A percentile compares a stretch with the other conserved stretches of the same genome.
phyloP scores from a whole-genome alignment of 2,888 invertebrate genomes.

The Cephus pulcher region DNA sequence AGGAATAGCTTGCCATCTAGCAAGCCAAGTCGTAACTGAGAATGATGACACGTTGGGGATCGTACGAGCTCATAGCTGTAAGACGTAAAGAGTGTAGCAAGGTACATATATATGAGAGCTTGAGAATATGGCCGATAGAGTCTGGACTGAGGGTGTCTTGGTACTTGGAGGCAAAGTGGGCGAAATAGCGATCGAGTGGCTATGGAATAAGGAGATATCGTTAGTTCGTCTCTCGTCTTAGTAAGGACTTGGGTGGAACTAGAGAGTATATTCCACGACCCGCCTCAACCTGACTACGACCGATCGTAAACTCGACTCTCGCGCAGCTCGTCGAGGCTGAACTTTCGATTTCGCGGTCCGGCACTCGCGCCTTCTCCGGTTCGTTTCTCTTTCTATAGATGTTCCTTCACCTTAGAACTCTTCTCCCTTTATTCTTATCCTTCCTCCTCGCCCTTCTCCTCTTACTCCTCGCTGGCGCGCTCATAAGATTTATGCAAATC shows the following conservation, averaged over 20 bases:
- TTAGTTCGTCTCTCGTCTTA: not conserved
- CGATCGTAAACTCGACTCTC: slow-evolving; percentile 1
- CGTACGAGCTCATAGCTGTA: not conserved
- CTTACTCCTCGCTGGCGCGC: not conserved
- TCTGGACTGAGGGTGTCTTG: not conserved
- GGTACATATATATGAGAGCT: not conserved
- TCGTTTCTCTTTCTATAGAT: slow-evolving; percentile 32
- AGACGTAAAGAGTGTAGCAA: not conserved
- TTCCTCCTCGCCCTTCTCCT: not conserved
- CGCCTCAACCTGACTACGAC: not conserved
- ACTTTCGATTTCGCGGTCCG: slow-evolving; percentile 57
- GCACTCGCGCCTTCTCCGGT: slow-evolving; percentile 31
- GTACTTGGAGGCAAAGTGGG: slow-evolving; percentile 1
- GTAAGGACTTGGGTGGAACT: not conserved
- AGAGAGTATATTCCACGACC: not conserved
- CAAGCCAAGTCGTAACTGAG: not conserved
- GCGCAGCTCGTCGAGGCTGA: slow-evolving; percentile 34
- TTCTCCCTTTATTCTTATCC: not conserved
- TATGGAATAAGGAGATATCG: slow-evolving; percentile 4
- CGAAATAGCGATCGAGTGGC: slow-evolving; percentile 2
- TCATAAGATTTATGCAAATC: slow-evolving; percentile 58
- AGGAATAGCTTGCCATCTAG: slow-evolving; percentile 22
- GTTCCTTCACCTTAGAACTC: not conserved
- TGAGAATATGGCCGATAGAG: not conserved
- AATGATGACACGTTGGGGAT: slow-evolving; percentile 4